phyloP scores from a whole-genome alignment of 2,888 invertebrate species.

The Ganaspis brasiliensis region DNA sequence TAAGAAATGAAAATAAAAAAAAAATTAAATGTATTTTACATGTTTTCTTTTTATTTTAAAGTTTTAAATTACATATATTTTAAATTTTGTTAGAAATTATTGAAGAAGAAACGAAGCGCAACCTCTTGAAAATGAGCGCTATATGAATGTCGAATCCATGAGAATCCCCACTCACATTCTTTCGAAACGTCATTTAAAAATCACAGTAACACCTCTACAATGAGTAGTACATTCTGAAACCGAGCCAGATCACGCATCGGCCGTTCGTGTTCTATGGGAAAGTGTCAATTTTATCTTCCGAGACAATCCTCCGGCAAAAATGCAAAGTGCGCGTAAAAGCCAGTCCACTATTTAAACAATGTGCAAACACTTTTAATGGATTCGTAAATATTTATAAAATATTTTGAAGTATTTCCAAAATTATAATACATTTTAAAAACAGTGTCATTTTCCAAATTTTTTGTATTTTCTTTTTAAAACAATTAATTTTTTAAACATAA shows the following conservation, averaged over 20 bases:
- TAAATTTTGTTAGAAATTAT: background rate
- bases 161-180: constrained; percentile 35
- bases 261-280: constrained; percentile 36
- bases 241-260: constrained; percentile 7
- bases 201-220: constrained; percentile 31
- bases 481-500: no score
- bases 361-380: background rate
- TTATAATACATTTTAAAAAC: no score
- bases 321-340: constrained; percentile 30
- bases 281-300: constrained; percentile 20
- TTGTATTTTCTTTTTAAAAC: no score
- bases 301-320: constrained; percentile 4
- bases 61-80: no score
- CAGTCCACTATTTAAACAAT: background rate
- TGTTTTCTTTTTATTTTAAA: no score
- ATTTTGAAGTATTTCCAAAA: background rate
- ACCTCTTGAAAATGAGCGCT: constrained; percentile 22
- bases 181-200: constrained; percentile 34
- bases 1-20: no score
- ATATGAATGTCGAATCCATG: constrained; percentile 30
- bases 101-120: background rate
- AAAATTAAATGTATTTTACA: no score
- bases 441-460: no score
- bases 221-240: constrained; percentile 23
- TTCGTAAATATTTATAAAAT: no score